Percentiles rank a stretch among this genome's conserved stretches.
phyloP scores from a whole-genome alignment of 1,140 invertebrate genomes.

The Acromyrmex charruanus region DNA sequence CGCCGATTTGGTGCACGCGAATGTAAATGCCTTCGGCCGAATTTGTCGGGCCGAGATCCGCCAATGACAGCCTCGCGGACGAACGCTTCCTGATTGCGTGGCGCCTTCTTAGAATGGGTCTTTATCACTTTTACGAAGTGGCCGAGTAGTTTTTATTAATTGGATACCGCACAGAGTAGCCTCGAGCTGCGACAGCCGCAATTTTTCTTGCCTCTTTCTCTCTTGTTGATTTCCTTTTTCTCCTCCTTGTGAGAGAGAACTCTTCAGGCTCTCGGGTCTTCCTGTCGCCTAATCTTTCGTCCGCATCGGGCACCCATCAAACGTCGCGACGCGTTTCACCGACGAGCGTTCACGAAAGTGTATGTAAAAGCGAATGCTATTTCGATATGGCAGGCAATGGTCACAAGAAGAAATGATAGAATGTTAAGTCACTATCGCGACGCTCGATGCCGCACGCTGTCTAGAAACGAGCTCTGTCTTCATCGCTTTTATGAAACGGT shows the following conservation, averaged over 20 bases:
- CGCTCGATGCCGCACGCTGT: not conserved
- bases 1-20: slow-evolving; percentile 76
- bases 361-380: slow-evolving; percentile 53
- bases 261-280: slow-evolving; percentile 35
- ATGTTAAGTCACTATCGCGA: slow-evolving; percentile 25
- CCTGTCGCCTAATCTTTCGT: slow-evolving; percentile 36
- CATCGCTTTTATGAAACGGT: slow-evolving; percentile 62
- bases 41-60: slow-evolving; percentile 74
- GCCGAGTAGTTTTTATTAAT: slow-evolving; percentile 75
- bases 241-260: slow-evolving; percentile 10
- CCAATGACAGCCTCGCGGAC: slow-evolving; percentile 64
- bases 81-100: slow-evolving; percentile 70
- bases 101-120: slow-evolving; percentile 70
- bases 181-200: slow-evolving; percentile 56
- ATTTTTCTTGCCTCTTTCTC: slow-evolving; percentile 41
- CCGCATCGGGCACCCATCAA: slow-evolving; percentile 48
- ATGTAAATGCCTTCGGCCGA: slow-evolving; percentile 74
- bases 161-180: slow-evolving; percentile 63
- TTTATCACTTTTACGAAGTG: slow-evolving; percentile 74
- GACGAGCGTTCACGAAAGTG: not conserved
- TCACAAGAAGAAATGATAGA: slow-evolving; percentile 47
- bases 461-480: slow-evolving; percentile 31
- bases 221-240: not conserved
- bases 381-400: slow-evolving; percentile 28
- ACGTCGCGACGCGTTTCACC: slow-evolving; percentile 43